Conservation (phyloP, 1,140 invertebrate genomes). For the Zaprionus davidi region DNA sequence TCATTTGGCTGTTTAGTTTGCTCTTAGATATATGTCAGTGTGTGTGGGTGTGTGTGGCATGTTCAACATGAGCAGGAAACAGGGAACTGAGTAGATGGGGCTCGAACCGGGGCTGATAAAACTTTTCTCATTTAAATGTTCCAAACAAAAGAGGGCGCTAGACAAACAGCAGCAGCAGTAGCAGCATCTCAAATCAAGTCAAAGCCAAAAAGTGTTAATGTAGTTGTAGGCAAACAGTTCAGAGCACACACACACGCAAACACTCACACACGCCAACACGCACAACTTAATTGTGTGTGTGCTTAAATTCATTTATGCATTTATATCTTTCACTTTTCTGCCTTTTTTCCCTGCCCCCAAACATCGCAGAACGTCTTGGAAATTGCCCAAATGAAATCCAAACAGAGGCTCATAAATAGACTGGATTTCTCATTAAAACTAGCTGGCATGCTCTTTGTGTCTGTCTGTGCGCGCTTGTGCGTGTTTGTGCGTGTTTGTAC, state of each 20-base stretch:
- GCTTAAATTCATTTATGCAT: conserved; percentile 44
- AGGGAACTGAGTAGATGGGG: not conserved
- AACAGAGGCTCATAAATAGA: conserved; percentile 26
- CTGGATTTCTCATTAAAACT: conserved; percentile 43
- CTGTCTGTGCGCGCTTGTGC: not conserved
- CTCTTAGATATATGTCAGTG: conserved; percentile 24
- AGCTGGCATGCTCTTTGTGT: not conserved
- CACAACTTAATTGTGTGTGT: conserved; percentile 38
- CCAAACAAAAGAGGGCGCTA: conserved; percentile 56
- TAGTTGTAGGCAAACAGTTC: conserved; percentile 53
- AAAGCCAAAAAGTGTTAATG: conserved; percentile 58
- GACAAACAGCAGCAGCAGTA: conserved; percentile 41
- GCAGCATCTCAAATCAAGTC: conserved; percentile 54
- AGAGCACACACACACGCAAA: conserved; percentile 25
- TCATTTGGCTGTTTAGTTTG: conserved; percentile 51
- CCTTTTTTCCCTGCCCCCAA: not conserved
- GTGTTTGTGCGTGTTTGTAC: not conserved
- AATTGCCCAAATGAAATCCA: conserved; percentile 34
- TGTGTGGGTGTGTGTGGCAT: conserved; percentile 15
- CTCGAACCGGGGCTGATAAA: conserved; percentile 41
- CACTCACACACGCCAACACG: conserved; percentile 9
- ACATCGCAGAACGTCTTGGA: not conserved
- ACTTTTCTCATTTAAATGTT: conserved; percentile 67
- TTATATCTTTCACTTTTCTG: conserved; percentile 21
- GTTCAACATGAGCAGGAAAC: conserved; percentile 6